Base-by-base conservation (phyloP, 2,797 vertebrate genomes). In the Tinamus major region DNA sequence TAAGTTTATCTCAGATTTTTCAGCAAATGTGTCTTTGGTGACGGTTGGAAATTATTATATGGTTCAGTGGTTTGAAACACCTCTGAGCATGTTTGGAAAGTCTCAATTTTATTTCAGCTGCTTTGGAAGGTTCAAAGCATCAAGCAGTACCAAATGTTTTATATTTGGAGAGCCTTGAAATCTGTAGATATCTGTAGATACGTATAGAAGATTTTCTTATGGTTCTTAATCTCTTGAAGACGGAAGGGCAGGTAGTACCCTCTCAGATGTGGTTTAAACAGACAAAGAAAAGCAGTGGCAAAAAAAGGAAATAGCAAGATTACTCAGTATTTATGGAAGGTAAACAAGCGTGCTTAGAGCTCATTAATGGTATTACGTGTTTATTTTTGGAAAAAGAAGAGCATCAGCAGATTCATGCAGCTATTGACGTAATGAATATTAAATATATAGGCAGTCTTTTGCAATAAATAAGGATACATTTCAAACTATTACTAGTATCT, bases 41-140 rank as follows among this genome's bases (percentile, higher is more conserved):
- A 95, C 17, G 0, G 51, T 91, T 96, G 49, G 95, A 97, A 94
- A 93, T 96, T 81, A 97, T 97, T 97, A 95, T 88, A 71, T 96
- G 93, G 94, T 97, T 97, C 96, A 72, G 70, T 97, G 95, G 77
- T 95, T 96, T 94, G 95, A 97, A 97, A 94, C 78, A 82, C 81
- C 85, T 97, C 92, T 82, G 80, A 89, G 80, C 48, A 18, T 85
- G 37, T 95, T 93, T 94, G 85, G 68, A 95, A 95, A 96, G 78
- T 94, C 90, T 96, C 82, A 89, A 84, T 20, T 84, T 70, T 91
- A 92, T 95, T 95, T 93, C 62, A 95, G 62, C 91, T 94, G 85
- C 89, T 91, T 95, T 95, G 87, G 92, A 95, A 94, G 92, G 87
- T 94, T 94, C 81, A 94, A 55, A 46, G 44, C 13, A 3, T 68